Evolutionary conservation across 1,140 invertebrate species (phyloP).

Genomic region (Pogonomyrmex californicus): DNA sequence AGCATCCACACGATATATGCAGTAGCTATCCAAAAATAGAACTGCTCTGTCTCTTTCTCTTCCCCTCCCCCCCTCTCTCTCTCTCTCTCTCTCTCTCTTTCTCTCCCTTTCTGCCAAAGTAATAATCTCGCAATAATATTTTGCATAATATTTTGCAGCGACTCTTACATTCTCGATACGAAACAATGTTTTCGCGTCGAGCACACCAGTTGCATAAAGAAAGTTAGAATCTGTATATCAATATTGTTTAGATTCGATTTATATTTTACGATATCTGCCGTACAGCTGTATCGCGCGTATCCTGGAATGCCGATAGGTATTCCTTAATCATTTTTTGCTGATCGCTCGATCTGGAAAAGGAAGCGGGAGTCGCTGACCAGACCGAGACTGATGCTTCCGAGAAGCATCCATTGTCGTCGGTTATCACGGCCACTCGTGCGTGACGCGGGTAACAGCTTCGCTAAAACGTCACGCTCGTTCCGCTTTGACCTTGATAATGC

Average conservation of each 20-base stretch:
- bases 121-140: not conserved
- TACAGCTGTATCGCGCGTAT: constrained; percentile 34
- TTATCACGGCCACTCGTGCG: constrained; percentile 74
- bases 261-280: constrained; percentile 64
- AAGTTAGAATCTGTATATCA: not conserved
- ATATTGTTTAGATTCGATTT: constrained; percentile 69
- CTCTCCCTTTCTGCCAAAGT: not conserved
- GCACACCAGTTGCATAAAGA: not conserved
- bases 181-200: not conserved
- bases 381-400: constrained; percentile 72
- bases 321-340: constrained; percentile 69
- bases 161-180: not conserved
- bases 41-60: too few species aligned
- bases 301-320: constrained; percentile 65
- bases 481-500: constrained; percentile 75
- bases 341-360: constrained; percentile 51
- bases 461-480: constrained; percentile 70
- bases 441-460: constrained; percentile 70
- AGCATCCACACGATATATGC: too few species aligned
- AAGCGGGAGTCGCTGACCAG: constrained; percentile 57
- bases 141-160: not conserved
- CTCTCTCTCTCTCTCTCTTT: too few species aligned
- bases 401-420: constrained; percentile 73
- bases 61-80: too few species aligned
- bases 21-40: not conserved